phyloP scores from a whole-genome alignment of 2,113 vertebrate genomes.

The Sebastes fasciatus region DNA sequence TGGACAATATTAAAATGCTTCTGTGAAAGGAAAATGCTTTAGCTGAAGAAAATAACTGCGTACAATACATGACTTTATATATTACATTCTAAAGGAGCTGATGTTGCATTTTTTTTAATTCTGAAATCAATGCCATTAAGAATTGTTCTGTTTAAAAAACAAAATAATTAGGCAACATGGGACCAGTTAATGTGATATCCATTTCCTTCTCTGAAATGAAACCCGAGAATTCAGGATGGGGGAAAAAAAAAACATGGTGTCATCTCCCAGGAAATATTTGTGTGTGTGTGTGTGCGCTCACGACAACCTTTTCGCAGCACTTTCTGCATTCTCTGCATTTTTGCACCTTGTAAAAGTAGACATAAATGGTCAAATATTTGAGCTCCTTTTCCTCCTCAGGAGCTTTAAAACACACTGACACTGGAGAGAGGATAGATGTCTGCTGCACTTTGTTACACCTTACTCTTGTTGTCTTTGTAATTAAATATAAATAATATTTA shows the following conservation, averaged over 20 bases:
- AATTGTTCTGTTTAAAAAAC: neutral
- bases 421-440: neutral
- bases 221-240: neutral
- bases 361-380: conserved; percentile 36
- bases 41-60: neutral
- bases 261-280: neutral
- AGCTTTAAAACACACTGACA: neutral
- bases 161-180: neutral
- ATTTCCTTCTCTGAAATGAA: neutral
- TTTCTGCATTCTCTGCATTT: conserved; percentile 36
- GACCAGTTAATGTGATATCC: neutral
- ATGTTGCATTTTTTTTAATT: neutral
- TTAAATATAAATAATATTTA: too few relatives aligned
- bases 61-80: too few relatives aligned
- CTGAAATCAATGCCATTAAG: neutral
- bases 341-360: conserved; percentile 15
- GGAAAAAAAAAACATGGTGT: neutral
- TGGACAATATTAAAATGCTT: too few relatives aligned
- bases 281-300: neutral
- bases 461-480: neutral
- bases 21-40: neutral
- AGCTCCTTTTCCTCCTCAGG: neutral
- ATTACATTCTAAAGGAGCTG: neutral
- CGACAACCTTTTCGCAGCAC: neutral
- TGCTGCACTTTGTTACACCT: neutral